Evolutionary conservation across 2,113 vertebrate genomes (phyloP), one percentile per base, ranked within the genome.

Genomic region (Elachura formosa): DNA sequence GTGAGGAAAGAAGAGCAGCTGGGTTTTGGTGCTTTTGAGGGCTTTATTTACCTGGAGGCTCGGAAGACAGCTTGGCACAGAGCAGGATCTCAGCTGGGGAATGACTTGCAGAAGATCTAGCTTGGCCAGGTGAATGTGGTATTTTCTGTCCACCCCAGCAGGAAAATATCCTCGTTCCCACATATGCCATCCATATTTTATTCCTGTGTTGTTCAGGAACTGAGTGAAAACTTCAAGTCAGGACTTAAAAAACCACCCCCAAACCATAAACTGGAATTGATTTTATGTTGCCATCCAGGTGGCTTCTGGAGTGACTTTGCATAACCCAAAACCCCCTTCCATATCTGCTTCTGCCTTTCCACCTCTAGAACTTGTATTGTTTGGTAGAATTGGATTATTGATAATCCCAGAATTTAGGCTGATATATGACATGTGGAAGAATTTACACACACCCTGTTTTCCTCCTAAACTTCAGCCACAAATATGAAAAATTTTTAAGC

Each of bases 31-130:
- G 68, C 91, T 89, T 94, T 86, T 80, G 93, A 80, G 86, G 59
- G 62, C 52, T 92, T 92, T 72, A 72, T 95, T 90, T 85, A 94
- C 93, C 96, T 95, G 85, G n/a, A 94, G 90, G 67, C 45, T 88
- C 91, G 84, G 82, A 66, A 80, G 87, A 38, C 0, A 73, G 18
- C 59, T 89, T 56, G 31, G 81, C 23, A 11, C 66, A 3, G 0
- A 3, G 36, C 4, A 0, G 61, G 87, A 58, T 49, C 61, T 88
- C 92, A 77, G 58, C 79, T 3, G 2, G n/a, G 74, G 31, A 58
- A 93, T 21, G 75, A 54, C 19, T 41, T 71, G 51, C 86, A 94
- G 86, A 43, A 63, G n/a, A 55, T 43, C 48, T 87, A 73, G 5
- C 77, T 66, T 12, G 28, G 52, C 40, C 92, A 84, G 90, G 83